These are phyloP conservation scores for Craseonycteris thonglongyai DNA, from an alignment of 2,113 vertebrate genomes.

Conservation along the genomic window DNA sequence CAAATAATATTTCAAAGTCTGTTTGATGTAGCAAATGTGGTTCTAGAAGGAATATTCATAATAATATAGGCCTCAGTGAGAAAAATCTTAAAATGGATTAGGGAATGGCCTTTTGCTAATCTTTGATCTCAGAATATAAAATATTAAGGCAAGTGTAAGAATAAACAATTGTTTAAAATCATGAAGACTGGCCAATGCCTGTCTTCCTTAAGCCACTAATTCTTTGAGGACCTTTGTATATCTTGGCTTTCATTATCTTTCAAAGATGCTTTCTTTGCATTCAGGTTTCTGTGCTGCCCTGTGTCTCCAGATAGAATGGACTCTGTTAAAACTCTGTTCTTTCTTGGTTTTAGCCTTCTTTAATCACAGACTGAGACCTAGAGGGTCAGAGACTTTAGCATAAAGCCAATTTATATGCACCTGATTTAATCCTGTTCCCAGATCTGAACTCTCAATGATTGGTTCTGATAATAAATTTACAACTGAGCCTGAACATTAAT, in stretches of 20 bases:
- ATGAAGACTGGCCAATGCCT: neutral
- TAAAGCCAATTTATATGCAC: neutral
- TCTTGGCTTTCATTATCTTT: neutral
- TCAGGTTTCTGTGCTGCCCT: neutral
- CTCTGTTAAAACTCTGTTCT: neutral
- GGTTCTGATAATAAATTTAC: neutral
- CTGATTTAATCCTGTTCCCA: neutral
- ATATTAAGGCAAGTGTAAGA: neutral
- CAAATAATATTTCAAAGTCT: neutral
- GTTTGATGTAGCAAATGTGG: neutral
- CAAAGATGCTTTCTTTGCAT: neutral
- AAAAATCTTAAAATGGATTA: neutral
- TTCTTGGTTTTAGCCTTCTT: neutral
- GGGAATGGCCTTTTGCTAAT: neutral
- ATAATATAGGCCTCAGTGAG: neutral
- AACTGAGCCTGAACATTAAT: neutral
- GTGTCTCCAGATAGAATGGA: neutral
- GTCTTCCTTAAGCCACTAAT: neutral
- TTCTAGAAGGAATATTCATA: neutral
- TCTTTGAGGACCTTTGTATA: neutral
- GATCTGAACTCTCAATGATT: neutral
- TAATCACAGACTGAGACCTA: neutral
- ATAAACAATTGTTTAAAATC: neutral
- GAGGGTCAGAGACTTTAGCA: neutral
- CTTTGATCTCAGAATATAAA: neutral